These are phyloP conservation scores for Clepsis dumicolana DNA, from an alignment of 2,888 invertebrate genomes.

Conservation along the genomic window DNA sequence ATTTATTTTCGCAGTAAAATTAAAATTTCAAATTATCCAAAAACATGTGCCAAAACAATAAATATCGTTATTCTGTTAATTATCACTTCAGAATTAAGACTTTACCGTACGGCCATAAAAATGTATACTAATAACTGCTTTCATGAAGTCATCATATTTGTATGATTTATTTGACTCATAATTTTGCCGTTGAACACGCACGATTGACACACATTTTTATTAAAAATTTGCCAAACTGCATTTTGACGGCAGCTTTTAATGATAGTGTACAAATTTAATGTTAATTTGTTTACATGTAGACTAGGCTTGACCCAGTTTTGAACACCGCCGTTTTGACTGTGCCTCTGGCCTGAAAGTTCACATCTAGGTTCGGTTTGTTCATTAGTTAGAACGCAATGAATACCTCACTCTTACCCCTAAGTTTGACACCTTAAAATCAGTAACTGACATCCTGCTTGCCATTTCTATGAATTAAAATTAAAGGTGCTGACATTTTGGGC, in stretches of 20 bases:
- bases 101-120: conserved; percentile 15
- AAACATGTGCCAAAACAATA: conserved; percentile 17
- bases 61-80: conserved; percentile 21
- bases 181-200: conserved; percentile 19
- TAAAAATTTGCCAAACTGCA: conserved; percentile 6
- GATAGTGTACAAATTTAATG: background rate
- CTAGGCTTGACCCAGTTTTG: too few species aligned
- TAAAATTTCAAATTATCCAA: background rate
- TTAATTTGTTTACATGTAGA: background rate
- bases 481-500: too few species aligned
- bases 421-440: too few species aligned
- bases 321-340: too few species aligned
- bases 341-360: too few species aligned
- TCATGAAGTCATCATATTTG: conserved; percentile 19
- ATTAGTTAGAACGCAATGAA: too few species aligned
- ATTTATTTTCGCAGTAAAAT: conserved; percentile 14
- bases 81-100: conserved; percentile 36
- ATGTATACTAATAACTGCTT: conserved; percentile 19
- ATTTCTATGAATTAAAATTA: too few species aligned
- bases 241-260: background rate
- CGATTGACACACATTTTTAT: conserved; percentile 21
- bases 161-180: conserved; percentile 27
- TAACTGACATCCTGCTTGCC: too few species aligned
- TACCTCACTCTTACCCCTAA: too few species aligned
- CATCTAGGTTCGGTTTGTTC: too few species aligned